Percentiles rank a stretch among this genome's conserved stretches.
Evolutionary conservation across 2,888 invertebrate species (phyloP).

Genomic region (Drosophila hamatofila): DNA sequence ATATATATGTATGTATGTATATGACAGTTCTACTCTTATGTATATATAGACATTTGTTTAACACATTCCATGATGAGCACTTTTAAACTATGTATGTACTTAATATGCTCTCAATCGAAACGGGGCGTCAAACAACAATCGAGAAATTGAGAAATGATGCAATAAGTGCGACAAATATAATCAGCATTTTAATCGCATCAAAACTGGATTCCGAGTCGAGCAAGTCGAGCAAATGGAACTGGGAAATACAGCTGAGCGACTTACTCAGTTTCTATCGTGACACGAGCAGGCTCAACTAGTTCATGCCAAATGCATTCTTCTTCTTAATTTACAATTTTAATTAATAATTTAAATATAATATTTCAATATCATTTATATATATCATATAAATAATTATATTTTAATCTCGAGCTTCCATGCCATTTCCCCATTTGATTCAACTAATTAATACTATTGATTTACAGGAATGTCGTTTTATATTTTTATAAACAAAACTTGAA

Average conservation of each 20-base stretch:
- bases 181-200: conserved; percentile 33
- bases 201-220: conserved; percentile 15
- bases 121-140: conserved; percentile 31
- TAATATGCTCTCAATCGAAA: conserved; percentile 33
- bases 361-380: neutral
- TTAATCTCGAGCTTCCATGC: too few species aligned
- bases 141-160: conserved; percentile 58
- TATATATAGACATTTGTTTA: conserved; percentile 39
- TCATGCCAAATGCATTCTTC: neutral
- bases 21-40: neutral
- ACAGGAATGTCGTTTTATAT: too few species aligned
- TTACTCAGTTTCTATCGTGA: neutral
- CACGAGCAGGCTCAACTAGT: too few species aligned
- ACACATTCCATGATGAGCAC: conserved; percentile 42
- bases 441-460: too few species aligned
- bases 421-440: too few species aligned
- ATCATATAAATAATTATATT: neutral
- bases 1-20: conserved; percentile 24
- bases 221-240: conserved; percentile 1
- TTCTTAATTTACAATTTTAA: neutral
- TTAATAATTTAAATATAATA: neutral
- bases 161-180: conserved; percentile 42
- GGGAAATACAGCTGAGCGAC: neutral
- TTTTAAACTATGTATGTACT: conserved; percentile 54
- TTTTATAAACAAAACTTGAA: too few species aligned